phyloP scores from a whole-genome alignment of 1,140 invertebrate species.

The Oryzaephilus surinamensis region DNA sequence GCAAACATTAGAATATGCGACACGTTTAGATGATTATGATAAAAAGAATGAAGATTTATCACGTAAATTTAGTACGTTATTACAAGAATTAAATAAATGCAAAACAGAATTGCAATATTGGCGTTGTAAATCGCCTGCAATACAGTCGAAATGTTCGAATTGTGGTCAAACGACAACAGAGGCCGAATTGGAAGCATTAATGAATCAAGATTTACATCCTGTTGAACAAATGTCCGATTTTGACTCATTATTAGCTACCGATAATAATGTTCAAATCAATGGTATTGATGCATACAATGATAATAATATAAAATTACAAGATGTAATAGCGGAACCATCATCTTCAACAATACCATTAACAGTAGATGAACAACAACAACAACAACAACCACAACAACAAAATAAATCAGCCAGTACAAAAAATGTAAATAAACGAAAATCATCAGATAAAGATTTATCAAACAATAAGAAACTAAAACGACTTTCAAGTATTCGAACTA shows the following conservation, averaged over 20 bases:
- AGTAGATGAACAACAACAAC: not conserved
- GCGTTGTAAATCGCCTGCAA: slow-evolving; percentile 73
- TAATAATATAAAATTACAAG: too few species aligned
- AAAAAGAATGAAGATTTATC: slow-evolving; percentile 84
- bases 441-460: not conserved
- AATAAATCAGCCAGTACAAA: not conserved
- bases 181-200: slow-evolving; percentile 48
- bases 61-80: slow-evolving; percentile 73
- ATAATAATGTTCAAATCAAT: not conserved
- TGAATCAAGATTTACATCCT: slow-evolving; percentile 49
- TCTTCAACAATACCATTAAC: too few species aligned
- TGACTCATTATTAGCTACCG: too few species aligned
- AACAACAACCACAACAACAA: not conserved
- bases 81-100: slow-evolving; percentile 83
- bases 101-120: slow-evolving; percentile 83
- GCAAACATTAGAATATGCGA: slow-evolving; percentile 67
- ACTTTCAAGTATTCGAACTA: not conserved
- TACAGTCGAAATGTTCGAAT: slow-evolving; percentile 45
- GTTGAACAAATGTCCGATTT: too few species aligned
- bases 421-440: not conserved
- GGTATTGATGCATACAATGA: not conserved
- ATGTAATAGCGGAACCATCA: too few species aligned
- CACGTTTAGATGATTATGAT: slow-evolving; percentile 73
- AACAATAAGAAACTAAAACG: not conserved
- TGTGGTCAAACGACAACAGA: slow-evolving; percentile 46